Percentiles rank a stretch among this genome's conserved stretches.
Conservation (phyloP, 1,140 invertebrate genomes). For the Macrocentrus cingulum region DNA sequence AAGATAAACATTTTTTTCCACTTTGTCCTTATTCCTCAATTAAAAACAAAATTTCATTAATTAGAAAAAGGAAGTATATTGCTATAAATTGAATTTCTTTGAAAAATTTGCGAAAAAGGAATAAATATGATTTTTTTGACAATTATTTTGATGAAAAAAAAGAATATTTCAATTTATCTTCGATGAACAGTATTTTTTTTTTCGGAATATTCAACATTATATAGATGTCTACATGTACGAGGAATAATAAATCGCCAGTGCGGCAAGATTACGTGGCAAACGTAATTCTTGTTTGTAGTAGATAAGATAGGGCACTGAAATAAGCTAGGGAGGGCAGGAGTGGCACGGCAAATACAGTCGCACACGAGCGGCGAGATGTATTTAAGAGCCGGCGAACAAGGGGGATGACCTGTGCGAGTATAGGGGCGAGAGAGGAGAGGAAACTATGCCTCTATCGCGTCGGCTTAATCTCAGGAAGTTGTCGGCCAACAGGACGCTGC, state of each 20-base stretch:
- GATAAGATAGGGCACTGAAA: conserved; percentile 46
- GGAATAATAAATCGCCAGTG: conserved; percentile 50
- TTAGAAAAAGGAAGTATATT: no score
- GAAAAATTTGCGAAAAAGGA: no score
- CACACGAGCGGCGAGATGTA: no score
- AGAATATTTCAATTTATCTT: no score
- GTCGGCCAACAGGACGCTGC: conserved; percentile 47
- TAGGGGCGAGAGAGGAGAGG: conserved; percentile 12
- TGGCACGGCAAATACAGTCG: background rate
- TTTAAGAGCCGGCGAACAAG: background rate
- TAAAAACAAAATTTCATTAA: no score
- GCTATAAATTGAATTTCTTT: no score
- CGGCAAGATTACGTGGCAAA: conserved; percentile 51
- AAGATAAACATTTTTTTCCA: no score
- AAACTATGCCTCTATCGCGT: conserved; percentile 50
- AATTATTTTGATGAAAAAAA: no score
- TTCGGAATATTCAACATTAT: background rate
- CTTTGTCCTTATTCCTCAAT: no score
- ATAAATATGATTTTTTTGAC: no score
- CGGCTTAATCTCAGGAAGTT: conserved; percentile 56
- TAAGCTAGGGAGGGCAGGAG: conserved; percentile 12
- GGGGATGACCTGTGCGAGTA: conserved; percentile 1
- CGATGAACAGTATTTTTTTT: conserved; percentile 3
- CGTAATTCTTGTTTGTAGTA: conserved; percentile 58
- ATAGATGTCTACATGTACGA: conserved; percentile 25